A percentile compares a stretch with the other conserved stretches of the same genome.
These are phyloP conservation scores for Poeciliopsis turneri DNA, from an alignment of 2,797 vertebrate genomes.

Conservation along the genomic window DNA sequence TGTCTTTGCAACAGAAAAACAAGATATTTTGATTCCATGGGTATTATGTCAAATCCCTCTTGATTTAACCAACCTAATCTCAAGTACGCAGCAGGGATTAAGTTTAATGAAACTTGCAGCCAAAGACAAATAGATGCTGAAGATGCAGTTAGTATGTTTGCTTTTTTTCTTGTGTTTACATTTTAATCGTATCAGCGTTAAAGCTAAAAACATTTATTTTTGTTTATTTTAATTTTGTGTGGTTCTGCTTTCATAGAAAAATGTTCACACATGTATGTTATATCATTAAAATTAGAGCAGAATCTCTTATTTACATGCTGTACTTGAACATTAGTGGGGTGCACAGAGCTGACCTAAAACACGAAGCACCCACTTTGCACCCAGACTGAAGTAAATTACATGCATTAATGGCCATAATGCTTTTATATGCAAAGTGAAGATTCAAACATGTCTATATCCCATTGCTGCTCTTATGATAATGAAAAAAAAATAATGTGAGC, in stretches of 20 bases:
- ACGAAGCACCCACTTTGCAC: conserved; percentile 21
- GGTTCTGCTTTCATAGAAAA: conserved; percentile 55
- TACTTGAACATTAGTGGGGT: neutral
- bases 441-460: neutral
- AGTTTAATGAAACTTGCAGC: conserved; percentile 44
- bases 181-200: conserved; percentile 64
- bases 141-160: conserved; percentile 43
- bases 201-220: conserved; percentile 53
- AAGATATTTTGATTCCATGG: conserved; percentile 27
- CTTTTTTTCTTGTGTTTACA: conserved; percentile 56
- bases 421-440: conserved; percentile 29
- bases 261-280: conserved; percentile 35
- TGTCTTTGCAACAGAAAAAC: conserved; percentile 2
- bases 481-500: conserved; percentile 33
- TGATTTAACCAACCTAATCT: conserved; percentile 55
- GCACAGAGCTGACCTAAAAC: conserved; percentile 21
- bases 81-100: conserved; percentile 38
- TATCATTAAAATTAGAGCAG: conserved; percentile 8
- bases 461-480: conserved; percentile 31
- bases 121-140: conserved; percentile 38
- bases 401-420: conserved; percentile 22
- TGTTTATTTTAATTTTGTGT: conserved; percentile 57
- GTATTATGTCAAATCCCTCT: conserved; percentile 25
- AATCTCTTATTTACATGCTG: neutral
- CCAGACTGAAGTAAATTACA: conserved; percentile 42